Percentiles rank a stretch among this genome's conserved stretches.
Evolutionary conservation across 2,113 vertebrate species (phyloP).

Genomic region (Crotalus viridis): DNA sequence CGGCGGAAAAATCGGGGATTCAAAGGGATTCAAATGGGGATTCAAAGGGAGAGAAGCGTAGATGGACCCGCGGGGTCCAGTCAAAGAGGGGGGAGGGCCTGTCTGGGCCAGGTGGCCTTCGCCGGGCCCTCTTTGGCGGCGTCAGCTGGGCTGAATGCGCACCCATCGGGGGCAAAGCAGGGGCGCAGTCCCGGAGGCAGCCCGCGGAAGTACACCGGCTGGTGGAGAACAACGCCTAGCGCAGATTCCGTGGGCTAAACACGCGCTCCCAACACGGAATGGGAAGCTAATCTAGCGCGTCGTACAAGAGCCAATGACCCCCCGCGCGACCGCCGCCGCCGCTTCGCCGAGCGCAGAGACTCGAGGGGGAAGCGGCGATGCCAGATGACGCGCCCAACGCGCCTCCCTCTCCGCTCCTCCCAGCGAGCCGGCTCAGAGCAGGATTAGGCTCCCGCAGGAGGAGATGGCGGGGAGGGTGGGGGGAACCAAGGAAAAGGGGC

Average conservation of each 20-base stretch:
- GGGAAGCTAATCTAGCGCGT: conserved; percentile 8
- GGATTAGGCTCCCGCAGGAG: not conserved
- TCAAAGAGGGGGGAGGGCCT: fast-evolving
- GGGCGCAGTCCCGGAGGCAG: not conserved
- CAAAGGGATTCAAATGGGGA: not conserved
- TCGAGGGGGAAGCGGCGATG: not conserved
- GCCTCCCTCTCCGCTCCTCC: not conserved
- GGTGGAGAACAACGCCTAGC: not conserved
- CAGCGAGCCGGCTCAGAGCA: not conserved
- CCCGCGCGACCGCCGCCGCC: not conserved
- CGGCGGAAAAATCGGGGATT: not conserved
- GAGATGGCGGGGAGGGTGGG: fast-evolving
- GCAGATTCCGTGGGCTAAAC: not conserved
- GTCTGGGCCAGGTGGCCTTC: not conserved
- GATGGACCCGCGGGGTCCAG: not conserved
- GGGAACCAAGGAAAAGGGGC: not conserved
- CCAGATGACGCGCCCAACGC: not conserved
- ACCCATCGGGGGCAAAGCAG: not conserved
- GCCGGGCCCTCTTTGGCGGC: not conserved
- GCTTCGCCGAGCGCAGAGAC: not conserved
- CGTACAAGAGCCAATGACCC: conserved; percentile 23
- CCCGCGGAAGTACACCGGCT: not conserved
- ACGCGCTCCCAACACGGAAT: conserved; percentile 35
- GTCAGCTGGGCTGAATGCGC: no score
- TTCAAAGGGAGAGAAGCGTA: not conserved